Conservation (phyloP, 2,888 invertebrate genomes). For the Dorcus parallelipipedus region DNA sequence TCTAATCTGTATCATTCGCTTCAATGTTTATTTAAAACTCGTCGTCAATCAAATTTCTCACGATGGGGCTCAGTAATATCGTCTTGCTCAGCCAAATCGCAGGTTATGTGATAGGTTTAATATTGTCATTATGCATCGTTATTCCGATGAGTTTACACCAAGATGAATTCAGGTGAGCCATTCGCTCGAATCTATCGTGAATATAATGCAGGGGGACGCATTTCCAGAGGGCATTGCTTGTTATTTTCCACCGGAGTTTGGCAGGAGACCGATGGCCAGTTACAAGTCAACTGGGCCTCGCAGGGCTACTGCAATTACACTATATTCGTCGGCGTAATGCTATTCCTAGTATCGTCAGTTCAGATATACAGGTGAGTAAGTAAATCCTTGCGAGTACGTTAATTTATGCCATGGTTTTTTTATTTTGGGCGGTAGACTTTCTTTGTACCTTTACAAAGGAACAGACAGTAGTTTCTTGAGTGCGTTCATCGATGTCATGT, state of each 20-base stretch:
- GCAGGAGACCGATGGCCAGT: constrained; percentile 78
- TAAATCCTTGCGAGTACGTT: not conserved
- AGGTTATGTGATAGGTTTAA: constrained; percentile 79
- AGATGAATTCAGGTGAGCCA: constrained; percentile 75
- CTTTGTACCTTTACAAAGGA: constrained; percentile 69
- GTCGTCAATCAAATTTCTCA: constrained; percentile 6
- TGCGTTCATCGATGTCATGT: constrained; percentile 81
- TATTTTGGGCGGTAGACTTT: constrained; percentile 53
- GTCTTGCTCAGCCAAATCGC: constrained; percentile 83
- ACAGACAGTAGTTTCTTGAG: constrained; percentile 86
- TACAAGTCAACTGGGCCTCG: constrained; percentile 81
- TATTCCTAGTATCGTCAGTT: constrained; percentile 69
- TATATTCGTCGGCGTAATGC: constrained; percentile 72
- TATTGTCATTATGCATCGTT: constrained; percentile 81
- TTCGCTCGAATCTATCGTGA: not conserved
- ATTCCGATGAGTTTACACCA: constrained; percentile 85
- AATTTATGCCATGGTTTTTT: not conserved
- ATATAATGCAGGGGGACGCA: not conserved
- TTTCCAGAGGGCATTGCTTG: constrained; percentile 78
- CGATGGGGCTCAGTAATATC: constrained; percentile 76
- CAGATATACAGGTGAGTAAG: constrained; percentile 69
- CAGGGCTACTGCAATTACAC: constrained; percentile 83
- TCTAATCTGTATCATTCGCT: too few relatives aligned
- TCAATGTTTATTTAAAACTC: too few relatives aligned
- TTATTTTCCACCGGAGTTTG: constrained; percentile 84